A percentile compares a stretch with the other conserved stretches of the same genome.
These are phyloP conservation scores for Caenorhabditis brenneri DNA, from an alignment of 1,140 invertebrate genomes.

Conservation along the genomic window DNA sequence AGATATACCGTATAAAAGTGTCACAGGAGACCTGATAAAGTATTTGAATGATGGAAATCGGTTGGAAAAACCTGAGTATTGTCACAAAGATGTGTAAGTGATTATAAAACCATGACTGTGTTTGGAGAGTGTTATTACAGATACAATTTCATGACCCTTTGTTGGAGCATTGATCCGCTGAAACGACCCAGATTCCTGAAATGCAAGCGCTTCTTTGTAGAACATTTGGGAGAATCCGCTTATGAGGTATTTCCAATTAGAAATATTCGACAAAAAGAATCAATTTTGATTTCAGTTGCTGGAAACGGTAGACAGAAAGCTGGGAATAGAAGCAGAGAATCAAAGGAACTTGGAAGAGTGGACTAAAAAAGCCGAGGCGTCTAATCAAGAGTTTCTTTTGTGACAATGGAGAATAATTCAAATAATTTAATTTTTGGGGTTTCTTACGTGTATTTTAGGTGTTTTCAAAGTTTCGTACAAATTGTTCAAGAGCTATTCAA, in stretches of 20 bases:
- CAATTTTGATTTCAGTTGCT: neutral
- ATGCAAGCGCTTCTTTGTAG: neutral
- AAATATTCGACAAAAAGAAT: too few species aligned
- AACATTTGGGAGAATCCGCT: neutral
- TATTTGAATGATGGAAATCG: neutral
- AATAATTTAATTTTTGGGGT: too few species aligned
- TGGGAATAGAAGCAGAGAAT: neutral
- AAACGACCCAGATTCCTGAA: neutral
- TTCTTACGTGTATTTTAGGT: too few species aligned
- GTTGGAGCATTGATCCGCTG: neutral
- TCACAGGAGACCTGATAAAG: neutral
- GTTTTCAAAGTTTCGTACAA: too few species aligned
- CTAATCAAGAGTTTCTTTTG: neutral
- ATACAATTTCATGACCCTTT: neutral
- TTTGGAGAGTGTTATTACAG: neutral
- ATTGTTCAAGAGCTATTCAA: too few species aligned
- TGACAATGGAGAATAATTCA: neutral
- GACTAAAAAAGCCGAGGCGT: neutral
- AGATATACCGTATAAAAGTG: neutral
- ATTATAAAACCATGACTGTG: neutral
- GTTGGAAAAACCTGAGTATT: neutral
- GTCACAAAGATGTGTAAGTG: neutral
- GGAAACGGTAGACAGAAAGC: neutral
- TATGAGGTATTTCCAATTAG: neutral
- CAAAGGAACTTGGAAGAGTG: neutral